A percentile compares a stretch with the other conserved stretches of the same genome.
phyloP scores from a whole-genome alignment of 2,113 vertebrate species.

The Anas platyrhynchos region DNA sequence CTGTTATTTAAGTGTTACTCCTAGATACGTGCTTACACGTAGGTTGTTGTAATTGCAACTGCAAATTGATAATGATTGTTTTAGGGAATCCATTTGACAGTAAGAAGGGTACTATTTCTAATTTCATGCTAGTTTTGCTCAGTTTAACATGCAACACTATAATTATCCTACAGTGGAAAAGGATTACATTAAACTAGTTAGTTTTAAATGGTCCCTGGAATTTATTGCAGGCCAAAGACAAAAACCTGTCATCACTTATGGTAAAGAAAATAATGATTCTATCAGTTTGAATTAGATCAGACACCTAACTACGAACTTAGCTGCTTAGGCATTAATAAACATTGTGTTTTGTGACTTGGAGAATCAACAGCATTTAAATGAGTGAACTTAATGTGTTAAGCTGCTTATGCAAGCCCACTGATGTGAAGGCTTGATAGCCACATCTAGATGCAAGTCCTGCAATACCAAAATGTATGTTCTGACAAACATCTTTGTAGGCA shows the following conservation, averaged over 20 bases:
- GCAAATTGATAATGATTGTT: not conserved
- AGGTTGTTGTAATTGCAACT: not conserved
- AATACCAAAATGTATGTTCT: not conserved
- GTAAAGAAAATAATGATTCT: not conserved
- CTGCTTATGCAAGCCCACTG: not conserved
- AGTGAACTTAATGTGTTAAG: not conserved
- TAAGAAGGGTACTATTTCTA: not conserved
- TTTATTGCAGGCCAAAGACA: not conserved
- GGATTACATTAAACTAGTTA: not conserved
- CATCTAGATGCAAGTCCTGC: not conserved
- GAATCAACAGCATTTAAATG: not conserved
- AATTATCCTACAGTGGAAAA: not conserved
- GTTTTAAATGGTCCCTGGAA: not conserved
- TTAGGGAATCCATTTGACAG: not conserved
- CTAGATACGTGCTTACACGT: fast-evolving
- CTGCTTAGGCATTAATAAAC: not conserved
- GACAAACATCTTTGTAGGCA: not conserved
- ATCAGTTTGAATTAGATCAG: fast-evolving
- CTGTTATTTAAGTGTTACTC: not conserved
- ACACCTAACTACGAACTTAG: not conserved
- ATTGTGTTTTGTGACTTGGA: not conserved
- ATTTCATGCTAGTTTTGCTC: not conserved
- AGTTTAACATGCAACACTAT: not conserved
- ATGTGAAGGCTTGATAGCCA: not conserved
- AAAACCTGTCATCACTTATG: not conserved